phyloP scores from a whole-genome alignment of 2,113 vertebrate genomes.

The Ancistrus triradiatus region DNA sequence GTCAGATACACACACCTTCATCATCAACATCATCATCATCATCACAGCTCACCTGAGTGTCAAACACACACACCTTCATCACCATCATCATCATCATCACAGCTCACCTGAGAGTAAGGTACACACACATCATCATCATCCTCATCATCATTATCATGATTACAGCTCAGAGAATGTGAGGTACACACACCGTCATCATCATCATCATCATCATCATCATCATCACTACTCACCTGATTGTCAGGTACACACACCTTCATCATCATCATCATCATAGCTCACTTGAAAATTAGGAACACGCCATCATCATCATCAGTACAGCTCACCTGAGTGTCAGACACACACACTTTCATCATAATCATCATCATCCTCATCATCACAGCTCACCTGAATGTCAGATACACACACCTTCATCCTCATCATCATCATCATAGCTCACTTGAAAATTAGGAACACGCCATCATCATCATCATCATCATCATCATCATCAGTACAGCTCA shows the following conservation, averaged over 20 bases:
- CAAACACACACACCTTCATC: too few relatives aligned
- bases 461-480: slow-evolving; percentile 7
- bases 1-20: too few relatives aligned
- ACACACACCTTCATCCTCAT: neutral
- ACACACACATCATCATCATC: slow-evolving; percentile 23
- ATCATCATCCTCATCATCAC: neutral
- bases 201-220: neutral
- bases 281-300: too few relatives aligned
- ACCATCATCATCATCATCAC: too few relatives aligned
- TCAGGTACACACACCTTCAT: neutral
- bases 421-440: neutral
- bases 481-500: neutral
- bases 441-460: neutral
- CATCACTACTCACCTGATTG: neutral
- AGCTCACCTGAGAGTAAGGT: slow-evolving; percentile 93
- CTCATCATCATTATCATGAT: neutral
- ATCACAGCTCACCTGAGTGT: too few relatives aligned
- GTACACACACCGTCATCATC: neutral
- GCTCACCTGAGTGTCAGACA: too few relatives aligned
- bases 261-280: neutral
- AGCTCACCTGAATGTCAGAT: slow-evolving; percentile 68
- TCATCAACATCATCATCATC: too few relatives aligned
- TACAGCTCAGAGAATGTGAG: neutral
- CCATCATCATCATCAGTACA: too few relatives aligned
- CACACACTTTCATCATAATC: too few relatives aligned